phyloP scores from a whole-genome alignment of 2,888 invertebrate species.

The Vanessa cardui region DNA sequence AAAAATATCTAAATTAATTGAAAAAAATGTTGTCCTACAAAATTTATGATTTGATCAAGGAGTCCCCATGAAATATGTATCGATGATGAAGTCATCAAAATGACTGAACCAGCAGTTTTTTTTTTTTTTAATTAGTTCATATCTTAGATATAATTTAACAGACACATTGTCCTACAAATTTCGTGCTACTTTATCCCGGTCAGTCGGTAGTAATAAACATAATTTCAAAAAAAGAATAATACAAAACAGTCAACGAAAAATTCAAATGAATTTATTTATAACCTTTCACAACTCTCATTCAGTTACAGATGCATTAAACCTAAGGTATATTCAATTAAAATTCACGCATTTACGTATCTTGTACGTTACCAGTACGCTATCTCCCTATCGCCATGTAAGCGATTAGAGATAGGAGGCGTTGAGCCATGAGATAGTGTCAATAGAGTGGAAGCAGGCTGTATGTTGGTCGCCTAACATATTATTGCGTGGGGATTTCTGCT shows the following conservation, averaged over 20 bases:
- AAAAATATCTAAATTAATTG: too few species aligned
- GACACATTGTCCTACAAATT: too few species aligned
- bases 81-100: too few species aligned
- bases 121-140: too few species aligned
- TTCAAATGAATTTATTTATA: not conserved
- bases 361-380: conserved; percentile 25
- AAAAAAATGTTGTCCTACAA: too few species aligned
- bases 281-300: not conserved
- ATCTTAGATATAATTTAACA: too few species aligned
- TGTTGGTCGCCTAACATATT: conserved; percentile 26
- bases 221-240: too few species aligned
- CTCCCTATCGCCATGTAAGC: conserved; percentile 31
- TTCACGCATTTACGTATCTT: conserved; percentile 23
- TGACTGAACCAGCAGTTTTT: too few species aligned
- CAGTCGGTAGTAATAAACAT: too few species aligned
- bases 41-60: too few species aligned
- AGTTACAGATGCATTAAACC: not conserved
- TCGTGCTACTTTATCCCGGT: too few species aligned
- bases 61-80: too few species aligned
- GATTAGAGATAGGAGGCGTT: conserved; percentile 38
- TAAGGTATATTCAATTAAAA: conserved; percentile 10
- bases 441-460: conserved; percentile 29
- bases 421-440: conserved; percentile 27
- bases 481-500: not conserved
- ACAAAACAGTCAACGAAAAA: not conserved